Evolutionary conservation across 2,113 vertebrate genomes (phyloP).

Genomic region (Sinocyclocheilus grahami): DNA sequence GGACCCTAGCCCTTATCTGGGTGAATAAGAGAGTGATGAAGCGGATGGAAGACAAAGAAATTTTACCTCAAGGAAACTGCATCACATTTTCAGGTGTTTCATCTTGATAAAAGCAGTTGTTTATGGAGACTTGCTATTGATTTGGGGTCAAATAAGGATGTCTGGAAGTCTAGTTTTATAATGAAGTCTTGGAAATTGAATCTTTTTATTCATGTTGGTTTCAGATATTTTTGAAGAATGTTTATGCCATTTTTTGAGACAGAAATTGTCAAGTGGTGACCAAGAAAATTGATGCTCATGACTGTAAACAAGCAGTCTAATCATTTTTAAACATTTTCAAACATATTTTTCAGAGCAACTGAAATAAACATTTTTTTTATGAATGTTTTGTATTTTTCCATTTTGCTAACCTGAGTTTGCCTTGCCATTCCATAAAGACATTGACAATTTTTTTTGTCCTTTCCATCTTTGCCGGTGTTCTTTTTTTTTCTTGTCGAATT

Average conservation of each 20-base stretch:
- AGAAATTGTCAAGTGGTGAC: not conserved
- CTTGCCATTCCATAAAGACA: too few relatives aligned
- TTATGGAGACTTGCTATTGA: not conserved
- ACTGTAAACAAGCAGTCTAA: not conserved
- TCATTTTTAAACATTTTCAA: not conserved
- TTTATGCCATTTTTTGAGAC: too few relatives aligned
- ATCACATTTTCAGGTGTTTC: not conserved
- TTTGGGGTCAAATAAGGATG: not conserved
- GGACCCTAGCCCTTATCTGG: not conserved
- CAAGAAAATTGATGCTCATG: not conserved
- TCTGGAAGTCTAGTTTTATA: not conserved
- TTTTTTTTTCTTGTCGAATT: not conserved
- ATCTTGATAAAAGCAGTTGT: not conserved
- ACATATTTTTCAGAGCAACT: too few relatives aligned
- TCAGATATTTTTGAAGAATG: not conserved
- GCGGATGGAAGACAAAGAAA: not conserved
- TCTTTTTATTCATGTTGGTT: not conserved
- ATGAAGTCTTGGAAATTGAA: not conserved
- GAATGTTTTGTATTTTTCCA: not conserved
- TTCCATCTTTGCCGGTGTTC: not conserved
- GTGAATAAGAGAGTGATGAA: too few relatives aligned
- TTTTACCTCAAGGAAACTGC: constrained; percentile 1
- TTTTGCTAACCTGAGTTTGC: not conserved
- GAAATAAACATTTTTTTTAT: not conserved
- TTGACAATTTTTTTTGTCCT: not conserved